phyloP scores from a whole-genome alignment of 1,140 invertebrate species.

The Lordiphosa mommai region DNA sequence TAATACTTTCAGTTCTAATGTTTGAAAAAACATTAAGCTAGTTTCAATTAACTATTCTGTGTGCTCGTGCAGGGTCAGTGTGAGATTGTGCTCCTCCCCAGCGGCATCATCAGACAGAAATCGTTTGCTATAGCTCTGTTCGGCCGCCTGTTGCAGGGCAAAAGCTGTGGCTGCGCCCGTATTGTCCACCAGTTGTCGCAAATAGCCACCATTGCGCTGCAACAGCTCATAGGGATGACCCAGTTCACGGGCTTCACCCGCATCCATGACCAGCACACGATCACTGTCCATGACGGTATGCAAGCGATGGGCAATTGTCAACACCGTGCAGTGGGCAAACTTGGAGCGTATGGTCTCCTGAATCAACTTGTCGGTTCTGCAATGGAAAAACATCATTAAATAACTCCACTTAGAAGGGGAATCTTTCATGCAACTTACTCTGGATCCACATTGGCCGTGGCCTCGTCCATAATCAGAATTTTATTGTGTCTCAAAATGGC shows the following conservation, averaged over 20 bases:
- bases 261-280: slow-evolving; percentile 88
- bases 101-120: slow-evolving; percentile 29
- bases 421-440: slow-evolving; percentile 81
- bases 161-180: slow-evolving; percentile 80
- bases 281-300: too few species aligned
- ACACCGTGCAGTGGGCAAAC: slow-evolving; percentile 87
- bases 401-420: background rate
- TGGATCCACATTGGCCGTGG: slow-evolving; percentile 86
- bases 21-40: slow-evolving; percentile 18
- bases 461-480: slow-evolving; percentile 90
- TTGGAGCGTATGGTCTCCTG: slow-evolving; percentile 85
- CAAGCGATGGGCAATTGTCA: slow-evolving; percentile 91
- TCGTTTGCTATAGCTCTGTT: slow-evolving; percentile 58
- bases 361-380: slow-evolving; percentile 85
- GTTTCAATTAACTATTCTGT: slow-evolving; percentile 21
- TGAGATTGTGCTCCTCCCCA: slow-evolving; percentile 38
- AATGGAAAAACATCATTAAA: background rate
- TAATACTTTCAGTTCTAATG: slow-evolving; percentile 67
- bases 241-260: slow-evolving; percentile 84
- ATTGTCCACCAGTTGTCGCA: slow-evolving; percentile 81
- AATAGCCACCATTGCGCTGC: slow-evolving; percentile 80
- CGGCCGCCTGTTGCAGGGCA: slow-evolving; percentile 73
- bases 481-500: slow-evolving; percentile 88
- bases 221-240: slow-evolving; percentile 85
- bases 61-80: slow-evolving; percentile 38